Evolutionary conservation across 2,797 vertebrate genomes (phyloP).

Genomic region (Amblyopsis hoosieri): DNA sequence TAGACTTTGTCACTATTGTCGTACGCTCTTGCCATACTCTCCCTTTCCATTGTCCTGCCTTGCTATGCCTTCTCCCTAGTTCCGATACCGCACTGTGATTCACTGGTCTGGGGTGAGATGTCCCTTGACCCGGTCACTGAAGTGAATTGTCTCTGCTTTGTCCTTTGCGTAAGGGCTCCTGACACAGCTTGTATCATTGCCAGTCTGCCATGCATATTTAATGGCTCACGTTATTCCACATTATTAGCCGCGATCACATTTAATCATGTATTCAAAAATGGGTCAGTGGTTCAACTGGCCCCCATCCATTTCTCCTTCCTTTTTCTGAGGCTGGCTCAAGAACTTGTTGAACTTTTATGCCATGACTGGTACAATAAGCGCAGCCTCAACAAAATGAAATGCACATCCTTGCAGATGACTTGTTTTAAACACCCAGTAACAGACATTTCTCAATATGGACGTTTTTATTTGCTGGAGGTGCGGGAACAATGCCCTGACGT

Average conservation of each 20-base stretch:
- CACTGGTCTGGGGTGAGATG: slow-evolving; percentile 62
- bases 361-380: slow-evolving; percentile 55
- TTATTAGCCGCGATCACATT: slow-evolving; percentile 72
- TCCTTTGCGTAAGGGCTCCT: slow-evolving; percentile 69
- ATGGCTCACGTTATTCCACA: slow-evolving; percentile 69
- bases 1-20: slow-evolving; percentile 12
- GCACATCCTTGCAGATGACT: no score
- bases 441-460: no score
- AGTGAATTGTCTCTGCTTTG: slow-evolving; percentile 69
- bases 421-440: no score
- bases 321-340: slow-evolving; percentile 40
- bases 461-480: no score
- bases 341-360: slow-evolving; percentile 44
- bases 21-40: slow-evolving; percentile 68
- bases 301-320: slow-evolving; percentile 52
- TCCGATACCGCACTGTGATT: slow-evolving; percentile 68
- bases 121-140: slow-evolving; percentile 62
- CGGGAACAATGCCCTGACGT: no score
- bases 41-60: slow-evolving; percentile 27
- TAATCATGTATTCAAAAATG: slow-evolving; percentile 64
- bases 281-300: slow-evolving; percentile 67
- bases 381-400: slow-evolving; percentile 37
- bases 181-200: slow-evolving; percentile 56
- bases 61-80: neutral
- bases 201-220: slow-evolving; percentile 71